Evolutionary conservation across 2,113 vertebrate species (phyloP).

Genomic region (Calidris pygmaea): DNA sequence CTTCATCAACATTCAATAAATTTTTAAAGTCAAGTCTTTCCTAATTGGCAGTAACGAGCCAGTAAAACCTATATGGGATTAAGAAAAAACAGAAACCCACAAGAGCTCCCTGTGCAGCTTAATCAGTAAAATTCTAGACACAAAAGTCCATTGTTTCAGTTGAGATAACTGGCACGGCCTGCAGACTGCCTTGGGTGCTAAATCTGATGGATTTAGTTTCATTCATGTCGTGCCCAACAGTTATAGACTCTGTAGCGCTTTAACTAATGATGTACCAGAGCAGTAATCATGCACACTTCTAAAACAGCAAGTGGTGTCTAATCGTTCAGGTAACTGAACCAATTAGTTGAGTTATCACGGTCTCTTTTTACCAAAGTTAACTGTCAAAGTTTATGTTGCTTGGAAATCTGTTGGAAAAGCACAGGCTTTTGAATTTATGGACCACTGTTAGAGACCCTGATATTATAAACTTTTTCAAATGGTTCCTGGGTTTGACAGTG

Average conservation of each 20-base stretch:
- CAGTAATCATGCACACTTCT: neutral
- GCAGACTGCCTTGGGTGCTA: neutral
- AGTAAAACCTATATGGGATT: constrained; percentile 29
- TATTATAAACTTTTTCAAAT: neutral
- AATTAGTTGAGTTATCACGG: neutral
- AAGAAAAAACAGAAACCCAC: neutral
- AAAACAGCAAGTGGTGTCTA: neutral
- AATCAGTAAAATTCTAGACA: constrained; percentile 21
- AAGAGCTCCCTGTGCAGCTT: neutral
- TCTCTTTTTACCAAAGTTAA: neutral
- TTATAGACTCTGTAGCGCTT: neutral
- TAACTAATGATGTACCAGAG: neutral
- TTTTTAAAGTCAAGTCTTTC: constrained; percentile 9
- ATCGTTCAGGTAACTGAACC: neutral
- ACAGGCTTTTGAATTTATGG: neutral
- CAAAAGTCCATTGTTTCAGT: neutral
- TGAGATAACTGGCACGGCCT: neutral
- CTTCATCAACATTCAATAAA: constrained; percentile 17
- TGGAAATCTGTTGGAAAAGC: neutral
- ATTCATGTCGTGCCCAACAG: neutral
- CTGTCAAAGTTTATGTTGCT: neutral
- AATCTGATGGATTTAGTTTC: constrained; percentile 15
- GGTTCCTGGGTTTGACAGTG: neutral
- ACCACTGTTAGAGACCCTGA: neutral
- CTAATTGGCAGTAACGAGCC: constrained; percentile 41